Evolutionary conservation across 2,113 vertebrate genomes (phyloP), one percentile per base, ranked within the genome.

Genomic region (Clarias gariepinus): DNA sequence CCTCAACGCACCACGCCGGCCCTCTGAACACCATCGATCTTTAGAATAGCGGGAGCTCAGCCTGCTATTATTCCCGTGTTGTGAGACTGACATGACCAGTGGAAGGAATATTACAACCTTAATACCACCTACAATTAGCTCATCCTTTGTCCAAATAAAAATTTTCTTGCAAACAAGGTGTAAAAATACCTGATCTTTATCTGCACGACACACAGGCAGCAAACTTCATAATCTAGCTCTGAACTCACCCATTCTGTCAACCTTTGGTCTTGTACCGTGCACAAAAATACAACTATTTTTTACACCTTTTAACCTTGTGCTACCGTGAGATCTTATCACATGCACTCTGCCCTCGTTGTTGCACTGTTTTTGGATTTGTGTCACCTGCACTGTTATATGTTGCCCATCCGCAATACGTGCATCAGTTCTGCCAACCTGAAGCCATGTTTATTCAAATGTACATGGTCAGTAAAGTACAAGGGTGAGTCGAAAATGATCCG

Each of bases 1-100:
- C 23, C 76, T 81, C 33, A 61, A 30, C 6, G 52, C 85, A 81
- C 71, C 88, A 85, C n/a, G 23, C 86, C 33, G 85, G 82, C 74
- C 36, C 83, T 79, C 19, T 15, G 79, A 77, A 83, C 57, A 28
- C 86, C 82, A 90, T 90, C 87, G 82, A 89, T 89, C 89, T 85
- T 88, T 86, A 87, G 85, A 79, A 79, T 58, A 58, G 77, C 86
- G 86, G 55, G 83, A 55, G 66, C 61, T 86, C 60, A 41, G 60
- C 47, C 25, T 84, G 53, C 69, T 85, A 85, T 88, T 90, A 88
- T 84, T 82, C 85, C 81, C 28, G 57, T n/a, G 79, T 84, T 85
- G 60, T 41, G 79, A 85, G 64, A 69, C 77, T 64, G 82, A 86
- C 69, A 73, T 10, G 76, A 82, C 85, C 47, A 55, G 36, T 55